Percentiles rank a stretch among this genome's conserved stretches.
These are phyloP conservation scores for Leptatherina wallacei DNA, from an alignment of 2,797 vertebrate genomes.

Conservation along the genomic window DNA sequence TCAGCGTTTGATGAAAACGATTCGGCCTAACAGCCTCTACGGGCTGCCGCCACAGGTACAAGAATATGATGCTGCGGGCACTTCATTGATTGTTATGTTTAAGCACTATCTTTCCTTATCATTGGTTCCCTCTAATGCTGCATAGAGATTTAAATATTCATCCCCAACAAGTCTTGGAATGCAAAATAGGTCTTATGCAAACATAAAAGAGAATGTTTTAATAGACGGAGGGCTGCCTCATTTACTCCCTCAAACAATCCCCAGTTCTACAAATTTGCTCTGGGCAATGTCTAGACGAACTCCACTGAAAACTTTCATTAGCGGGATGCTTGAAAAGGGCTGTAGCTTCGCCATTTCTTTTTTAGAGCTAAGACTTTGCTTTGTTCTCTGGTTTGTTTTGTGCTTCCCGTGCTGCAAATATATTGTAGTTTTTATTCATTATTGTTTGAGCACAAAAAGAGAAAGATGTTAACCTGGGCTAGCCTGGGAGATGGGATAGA, in stretches of 20 bases:
- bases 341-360: not conserved
- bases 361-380: not conserved
- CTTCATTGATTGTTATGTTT: slow-evolving; percentile 35
- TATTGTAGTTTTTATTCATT: not conserved
- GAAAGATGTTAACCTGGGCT: not conserved
- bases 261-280: slow-evolving; percentile 46
- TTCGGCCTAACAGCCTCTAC: not conserved
- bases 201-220: slow-evolving; percentile 45
- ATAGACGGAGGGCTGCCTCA: slow-evolving; percentile 17
- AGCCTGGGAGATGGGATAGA: not conserved
- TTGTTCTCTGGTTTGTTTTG: not conserved
- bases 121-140: slow-evolving; percentile 39
- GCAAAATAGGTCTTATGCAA: slow-evolving; percentile 31
- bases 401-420: not conserved
- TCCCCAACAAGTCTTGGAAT: slow-evolving; percentile 19
- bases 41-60: not conserved
- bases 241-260: slow-evolving; percentile 57
- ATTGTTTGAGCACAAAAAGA: not conserved
- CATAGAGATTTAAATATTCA: slow-evolving; percentile 31
- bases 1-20: slow-evolving; percentile 1
- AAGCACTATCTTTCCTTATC: slow-evolving; percentile 3
- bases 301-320: slow-evolving; percentile 3
- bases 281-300: slow-evolving; percentile 11
- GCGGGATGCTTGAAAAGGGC: rapidly evolving
- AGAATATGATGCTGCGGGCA: slow-evolving; percentile 32